Base-by-base conservation (phyloP, 35 echinoderm and acorn worm genomes). In the Patiria miniata region DNA sequence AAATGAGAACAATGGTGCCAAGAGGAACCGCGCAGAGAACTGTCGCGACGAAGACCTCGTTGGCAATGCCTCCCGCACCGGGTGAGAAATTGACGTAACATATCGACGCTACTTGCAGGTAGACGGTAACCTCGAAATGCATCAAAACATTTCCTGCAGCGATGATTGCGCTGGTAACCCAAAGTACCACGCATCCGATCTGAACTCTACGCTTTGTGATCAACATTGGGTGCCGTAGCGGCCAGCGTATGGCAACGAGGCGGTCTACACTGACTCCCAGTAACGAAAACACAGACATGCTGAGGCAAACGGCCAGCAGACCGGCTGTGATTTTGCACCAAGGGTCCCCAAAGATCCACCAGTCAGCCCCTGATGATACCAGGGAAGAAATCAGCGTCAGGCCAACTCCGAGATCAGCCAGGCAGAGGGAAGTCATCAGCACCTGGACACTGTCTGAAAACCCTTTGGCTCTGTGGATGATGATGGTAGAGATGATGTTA, bases 251-350 rank as follows among this genome's bases (percentile, higher is more conserved):
- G 0, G 29, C 65, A 73, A 73, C 8, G 12, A 73, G 65, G 29
- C 65, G 65, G 9, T 73, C 65, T 23, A 73, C 65, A 8, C 65
- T 73, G 3, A 73, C 65, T 1, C 65, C 65, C 0, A 73, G 34
- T 23, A 73, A 34, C 12, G 65, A 73, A 73, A 73, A 12, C 65
- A 73, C 65, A 0, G 65, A 73, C 65, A 73, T 73, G 15, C 65
- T 73, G 10, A 73, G 34, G 65, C 65, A 73, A 22, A 73, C 7
- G 34, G 65, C 65, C 26, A 73, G 26, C 34, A 73, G 34, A 10
- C 65, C 65, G 26, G 65, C 65, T 30, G 65, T 73, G 65, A 73
- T 30, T 73, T 73, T 73, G 34, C 65, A 73, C 65, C 65, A 73
- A 23, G 65, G 7, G 23, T 73, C 65, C 26, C 65, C 65, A 0